phyloP scores from a whole-genome alignment of 2,888 invertebrate genomes.

The Pollenia angustigena region DNA sequence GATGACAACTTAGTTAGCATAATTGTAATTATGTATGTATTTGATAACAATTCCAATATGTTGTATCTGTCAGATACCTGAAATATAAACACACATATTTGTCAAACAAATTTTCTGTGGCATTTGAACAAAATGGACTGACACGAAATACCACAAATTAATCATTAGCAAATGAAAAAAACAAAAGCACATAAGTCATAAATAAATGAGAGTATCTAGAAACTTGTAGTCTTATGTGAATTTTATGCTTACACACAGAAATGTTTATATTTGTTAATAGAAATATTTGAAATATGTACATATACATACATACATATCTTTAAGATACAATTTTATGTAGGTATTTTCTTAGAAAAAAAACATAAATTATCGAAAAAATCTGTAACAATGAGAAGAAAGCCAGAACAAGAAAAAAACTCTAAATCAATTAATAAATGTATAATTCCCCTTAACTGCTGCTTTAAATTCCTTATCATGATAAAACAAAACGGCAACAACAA shows the following conservation, averaged over 20 bases:
- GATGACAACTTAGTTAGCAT: neutral
- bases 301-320: slow-evolving; percentile 10
- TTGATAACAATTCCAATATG: neutral
- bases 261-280: slow-evolving; percentile 29
- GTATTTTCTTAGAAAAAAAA: slow-evolving; percentile 30
- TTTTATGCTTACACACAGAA: neutral
- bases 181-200: neutral
- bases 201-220: neutral
- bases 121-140: slow-evolving; percentile 20
- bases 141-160: slow-evolving; percentile 33
- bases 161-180: slow-evolving; percentile 32
- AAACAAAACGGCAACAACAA: slow-evolving; percentile 44
- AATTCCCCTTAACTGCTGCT: slow-evolving; percentile 67
- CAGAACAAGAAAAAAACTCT: slow-evolving; percentile 39
- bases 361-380: slow-evolving; percentile 54
- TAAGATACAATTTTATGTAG: slow-evolving; percentile 18
- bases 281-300: slow-evolving; percentile 18
- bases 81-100: neutral
- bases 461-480: slow-evolving; percentile 69
- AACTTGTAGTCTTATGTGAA: neutral
- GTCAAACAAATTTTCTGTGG: neutral
- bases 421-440: slow-evolving; percentile 69
- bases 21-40: neutral
- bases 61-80: neutral
- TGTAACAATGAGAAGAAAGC: slow-evolving; percentile 18